Evolutionary conservation across 2,113 vertebrate genomes (phyloP).

Genomic region (Rhynchomys soricoides): DNA sequence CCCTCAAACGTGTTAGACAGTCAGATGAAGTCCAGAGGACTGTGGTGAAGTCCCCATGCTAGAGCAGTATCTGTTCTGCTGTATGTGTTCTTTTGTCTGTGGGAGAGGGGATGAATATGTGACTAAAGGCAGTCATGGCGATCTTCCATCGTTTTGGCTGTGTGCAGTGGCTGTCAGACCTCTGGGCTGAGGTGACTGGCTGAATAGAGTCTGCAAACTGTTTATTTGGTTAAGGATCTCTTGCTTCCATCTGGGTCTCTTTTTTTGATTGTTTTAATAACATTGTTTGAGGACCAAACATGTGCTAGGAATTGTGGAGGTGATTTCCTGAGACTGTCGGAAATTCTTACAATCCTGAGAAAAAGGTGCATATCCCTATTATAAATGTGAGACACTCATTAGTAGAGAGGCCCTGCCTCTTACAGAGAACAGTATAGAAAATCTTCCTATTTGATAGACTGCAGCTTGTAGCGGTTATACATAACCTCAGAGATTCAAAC

Average conservation of each 20-base stretch:
- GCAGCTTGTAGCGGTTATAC: neutral
- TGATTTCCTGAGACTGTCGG: neutral
- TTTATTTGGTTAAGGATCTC: neutral
- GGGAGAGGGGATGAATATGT: neutral
- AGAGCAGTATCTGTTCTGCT: neutral
- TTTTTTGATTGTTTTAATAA: neutral
- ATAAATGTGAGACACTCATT: neutral
- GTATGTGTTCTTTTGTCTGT: neutral
- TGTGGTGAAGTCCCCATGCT: neutral
- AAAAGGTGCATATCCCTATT: neutral
- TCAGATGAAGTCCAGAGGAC: neutral
- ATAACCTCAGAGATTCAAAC: neutral
- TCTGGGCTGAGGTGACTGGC: neutral
- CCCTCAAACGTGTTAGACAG: neutral
- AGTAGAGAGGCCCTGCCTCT: neutral
- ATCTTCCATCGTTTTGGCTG: neutral
- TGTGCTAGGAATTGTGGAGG: neutral
- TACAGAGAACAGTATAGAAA: neutral
- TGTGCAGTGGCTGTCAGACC: neutral
- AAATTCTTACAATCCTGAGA: neutral
- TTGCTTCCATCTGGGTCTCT: neutral
- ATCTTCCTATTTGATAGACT: neutral
- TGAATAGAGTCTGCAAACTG: neutral
- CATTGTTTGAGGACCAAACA: neutral
- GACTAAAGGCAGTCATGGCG: neutral